Base-by-base conservation (phyloP, 1,140 invertebrate species). In the Drosophila mojavensis region DNA sequence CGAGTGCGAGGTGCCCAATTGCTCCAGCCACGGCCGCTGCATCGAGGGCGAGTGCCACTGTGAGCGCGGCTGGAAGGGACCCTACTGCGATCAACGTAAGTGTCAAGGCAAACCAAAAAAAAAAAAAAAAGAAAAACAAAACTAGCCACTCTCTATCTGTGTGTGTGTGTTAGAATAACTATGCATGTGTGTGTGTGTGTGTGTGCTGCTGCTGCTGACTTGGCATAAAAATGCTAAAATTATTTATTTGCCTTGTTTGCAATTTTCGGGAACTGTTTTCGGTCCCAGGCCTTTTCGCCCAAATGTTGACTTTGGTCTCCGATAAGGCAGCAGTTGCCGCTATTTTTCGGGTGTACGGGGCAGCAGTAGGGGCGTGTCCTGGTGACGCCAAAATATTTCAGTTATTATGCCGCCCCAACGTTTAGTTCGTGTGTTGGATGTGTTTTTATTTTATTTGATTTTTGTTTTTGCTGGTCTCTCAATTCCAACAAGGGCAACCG, bases 1-100 rank as follows among this genome's bases (percentile, higher is more conserved):
- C 71, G 98, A 98, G 93, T 98, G 97, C 93, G 96, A 98, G 93
- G 96, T 97, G 75, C 95, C 97, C 36, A 97, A 98, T 93, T 98
- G 98, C 93, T 97, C 96, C 84, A 96, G 96, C 62, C 96, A 98
- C 86, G 98, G 98, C 64, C 95, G 96, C 69, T 99, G 98, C 93
- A 94, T 97, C 65, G 95, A 96, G 60, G 98, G 98, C 59, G 95
- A 95, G 83, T 99, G 98, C 92, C 94, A 96, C 73, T 99, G 98
- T 92, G 95, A 96, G 92, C 93, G 96, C 51, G 97, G 98, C 53
- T 98, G 97, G 97, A 98, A 97, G 91, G 97, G 97, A 82, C 93
- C 94, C 65, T 96, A 95, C 78, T 98, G 97, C 92, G 95, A 97
- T 89, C 94, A 96, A 94, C 95, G 97, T 97, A 94, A 94, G 95